These are phyloP conservation scores for Umimayanthus chanpuru DNA, from an alignment of 92 coral and sea anemone species.

Conservation along the genomic window DNA sequence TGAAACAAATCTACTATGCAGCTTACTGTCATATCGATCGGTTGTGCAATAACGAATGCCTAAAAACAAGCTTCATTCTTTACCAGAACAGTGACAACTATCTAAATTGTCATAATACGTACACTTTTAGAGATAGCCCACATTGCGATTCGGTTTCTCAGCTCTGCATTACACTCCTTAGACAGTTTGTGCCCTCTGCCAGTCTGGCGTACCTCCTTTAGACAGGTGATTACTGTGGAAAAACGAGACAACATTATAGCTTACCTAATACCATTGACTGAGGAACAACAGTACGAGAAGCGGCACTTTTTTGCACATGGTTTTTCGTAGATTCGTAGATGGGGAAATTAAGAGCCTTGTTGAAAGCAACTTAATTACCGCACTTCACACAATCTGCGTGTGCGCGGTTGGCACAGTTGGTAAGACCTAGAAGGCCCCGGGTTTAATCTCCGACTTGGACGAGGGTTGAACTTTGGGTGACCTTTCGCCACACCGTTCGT, in stretches of 20 bases:
- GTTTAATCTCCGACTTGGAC: no score
- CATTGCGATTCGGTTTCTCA: constrained; percentile 67
- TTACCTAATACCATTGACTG: no score
- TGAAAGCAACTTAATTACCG: not conserved
- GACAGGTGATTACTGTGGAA: constrained; percentile 73
- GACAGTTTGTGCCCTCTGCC: constrained; percentile 57
- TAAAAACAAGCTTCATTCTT: not conserved
- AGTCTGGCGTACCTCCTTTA: constrained; percentile 61
- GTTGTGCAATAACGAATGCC: not conserved
- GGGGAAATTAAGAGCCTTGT: not conserved
- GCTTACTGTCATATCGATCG: no score
- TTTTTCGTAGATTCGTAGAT: not conserved
- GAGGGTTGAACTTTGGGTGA: no score
- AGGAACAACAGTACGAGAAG: no score
- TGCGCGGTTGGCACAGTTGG: no score
- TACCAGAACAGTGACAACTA: not conserved
- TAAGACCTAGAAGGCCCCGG: no score
- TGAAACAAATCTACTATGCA: no score
- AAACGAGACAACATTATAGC: not conserved
- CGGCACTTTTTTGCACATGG: no score
- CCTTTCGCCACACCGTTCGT: no score
- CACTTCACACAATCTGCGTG: no score
- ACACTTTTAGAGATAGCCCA: constrained; percentile 52
- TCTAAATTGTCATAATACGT: not conserved
- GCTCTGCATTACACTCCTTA: constrained; percentile 64